These are phyloP conservation scores for Lepilemur septentrionalis DNA, from an alignment of 2,797 vertebrate species.

Conservation along the genomic window DNA sequence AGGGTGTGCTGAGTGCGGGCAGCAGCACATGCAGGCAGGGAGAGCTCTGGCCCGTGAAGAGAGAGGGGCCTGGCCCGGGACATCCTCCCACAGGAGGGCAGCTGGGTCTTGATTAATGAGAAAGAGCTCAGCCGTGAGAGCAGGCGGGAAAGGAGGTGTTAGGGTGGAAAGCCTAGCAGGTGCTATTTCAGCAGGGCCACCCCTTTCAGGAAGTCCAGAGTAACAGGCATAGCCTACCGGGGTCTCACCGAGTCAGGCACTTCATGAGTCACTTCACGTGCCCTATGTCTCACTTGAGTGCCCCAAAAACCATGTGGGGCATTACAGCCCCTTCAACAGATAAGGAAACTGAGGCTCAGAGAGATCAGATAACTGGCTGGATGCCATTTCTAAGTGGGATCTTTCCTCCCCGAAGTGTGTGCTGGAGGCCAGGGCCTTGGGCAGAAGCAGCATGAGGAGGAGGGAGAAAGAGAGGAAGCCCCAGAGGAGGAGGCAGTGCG, in stretches of 20 bases:
- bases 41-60: not conserved
- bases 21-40: not conserved
- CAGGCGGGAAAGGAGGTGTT: not conserved
- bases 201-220: not conserved
- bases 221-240: not conserved
- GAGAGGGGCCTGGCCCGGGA: no score
- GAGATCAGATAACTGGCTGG: not conserved
- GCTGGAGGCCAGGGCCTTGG: not conserved
- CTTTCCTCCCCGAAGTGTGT: not conserved
- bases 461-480: not conserved
- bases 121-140: not conserved
- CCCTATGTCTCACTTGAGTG: not conserved
- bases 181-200: no score
- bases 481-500: not conserved
- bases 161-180: no score
- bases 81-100: not conserved
- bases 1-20: not conserved
- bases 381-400: not conserved
- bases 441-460: not conserved
- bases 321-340: not conserved
- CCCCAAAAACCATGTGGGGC: not conserved
- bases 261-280: fast-evolving
- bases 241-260: not conserved
- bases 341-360: not conserved
- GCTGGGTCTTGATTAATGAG: not conserved